Conservation (phyloP, 92 coral and sea anemone species). For the Actinostola sp. region DNA sequence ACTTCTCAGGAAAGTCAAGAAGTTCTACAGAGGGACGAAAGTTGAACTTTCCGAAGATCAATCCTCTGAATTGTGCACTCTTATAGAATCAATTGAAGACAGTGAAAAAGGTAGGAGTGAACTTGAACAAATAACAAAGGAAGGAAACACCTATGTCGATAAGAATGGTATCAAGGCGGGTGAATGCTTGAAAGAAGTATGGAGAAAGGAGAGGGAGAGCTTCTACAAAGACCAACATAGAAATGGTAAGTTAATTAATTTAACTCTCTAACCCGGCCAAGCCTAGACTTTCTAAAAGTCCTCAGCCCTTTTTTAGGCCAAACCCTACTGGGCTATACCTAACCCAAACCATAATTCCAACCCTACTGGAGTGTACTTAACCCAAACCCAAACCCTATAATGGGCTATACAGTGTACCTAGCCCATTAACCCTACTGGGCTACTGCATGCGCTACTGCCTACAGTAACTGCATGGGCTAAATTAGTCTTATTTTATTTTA, state of each 20-base stretch:
- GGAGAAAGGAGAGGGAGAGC: neutral
- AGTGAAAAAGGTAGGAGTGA: constrained; percentile 24
- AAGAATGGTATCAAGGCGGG: constrained; percentile 10
- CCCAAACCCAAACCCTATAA: too few species aligned
- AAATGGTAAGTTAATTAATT: neutral
- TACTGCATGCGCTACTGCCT: too few species aligned
- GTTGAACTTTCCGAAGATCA: neutral
- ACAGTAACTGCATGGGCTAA: too few species aligned
- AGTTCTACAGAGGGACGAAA: neutral
- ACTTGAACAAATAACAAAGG: constrained; percentile 8
- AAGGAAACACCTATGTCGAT: constrained; percentile 3
- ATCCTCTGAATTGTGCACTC: neutral
- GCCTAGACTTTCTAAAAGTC: too few species aligned
- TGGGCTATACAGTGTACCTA: too few species aligned
- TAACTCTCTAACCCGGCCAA: too few species aligned
- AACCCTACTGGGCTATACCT: neutral
- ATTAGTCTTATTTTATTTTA: constrained; percentile 3
- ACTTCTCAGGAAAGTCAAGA: neutral
- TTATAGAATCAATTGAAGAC: constrained; percentile 23
- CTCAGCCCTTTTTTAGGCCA: too few species aligned
- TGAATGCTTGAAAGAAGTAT: neutral
- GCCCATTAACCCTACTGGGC: too few species aligned
- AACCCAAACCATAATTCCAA: too few species aligned
- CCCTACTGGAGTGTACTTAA: too few species aligned
- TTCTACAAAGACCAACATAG: constrained; percentile 1